These are phyloP conservation scores for Crotophaga sulcirostris DNA, from an alignment of 2,113 vertebrate genomes.

Conservation along the genomic window DNA sequence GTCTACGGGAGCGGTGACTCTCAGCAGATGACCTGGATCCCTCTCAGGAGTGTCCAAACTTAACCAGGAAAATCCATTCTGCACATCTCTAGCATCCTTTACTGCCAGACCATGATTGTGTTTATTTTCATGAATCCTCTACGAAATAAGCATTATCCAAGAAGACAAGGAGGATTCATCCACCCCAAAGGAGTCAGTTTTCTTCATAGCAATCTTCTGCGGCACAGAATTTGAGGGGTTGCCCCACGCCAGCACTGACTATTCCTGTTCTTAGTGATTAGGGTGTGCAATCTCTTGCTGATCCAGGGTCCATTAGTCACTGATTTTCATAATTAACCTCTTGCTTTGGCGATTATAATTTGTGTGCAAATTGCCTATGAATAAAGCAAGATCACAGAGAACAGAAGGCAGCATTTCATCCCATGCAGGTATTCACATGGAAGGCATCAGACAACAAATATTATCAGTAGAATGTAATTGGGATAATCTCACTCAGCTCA, in stretches of 20 bases:
- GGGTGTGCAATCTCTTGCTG: background rate
- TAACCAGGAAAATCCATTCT: background rate
- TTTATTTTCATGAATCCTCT: background rate
- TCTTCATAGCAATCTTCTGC: background rate
- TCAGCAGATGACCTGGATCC: background rate
- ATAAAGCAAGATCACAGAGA: background rate
- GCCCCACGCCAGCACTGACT: background rate
- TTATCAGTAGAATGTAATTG: background rate
- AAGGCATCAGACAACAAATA: background rate
- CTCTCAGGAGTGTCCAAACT: background rate
- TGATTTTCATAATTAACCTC: background rate
- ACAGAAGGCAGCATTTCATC: slow-evolving; percentile 19
- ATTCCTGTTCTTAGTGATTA: background rate
- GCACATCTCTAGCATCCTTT: background rate
- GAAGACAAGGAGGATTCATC: background rate
- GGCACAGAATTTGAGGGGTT: background rate
- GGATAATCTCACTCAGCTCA: slow-evolving; percentile 42
- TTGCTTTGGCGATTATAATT: background rate
- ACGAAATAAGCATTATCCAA: background rate
- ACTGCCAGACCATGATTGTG: background rate
- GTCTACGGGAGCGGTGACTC: background rate
- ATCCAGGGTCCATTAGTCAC: background rate
- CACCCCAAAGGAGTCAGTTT: background rate
- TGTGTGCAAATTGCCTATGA: background rate
- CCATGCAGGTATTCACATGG: background rate